These are phyloP conservation scores for Drosophila falleni DNA, from an alignment of 2,888 invertebrate genomes.

Conservation along the genomic window DNA sequence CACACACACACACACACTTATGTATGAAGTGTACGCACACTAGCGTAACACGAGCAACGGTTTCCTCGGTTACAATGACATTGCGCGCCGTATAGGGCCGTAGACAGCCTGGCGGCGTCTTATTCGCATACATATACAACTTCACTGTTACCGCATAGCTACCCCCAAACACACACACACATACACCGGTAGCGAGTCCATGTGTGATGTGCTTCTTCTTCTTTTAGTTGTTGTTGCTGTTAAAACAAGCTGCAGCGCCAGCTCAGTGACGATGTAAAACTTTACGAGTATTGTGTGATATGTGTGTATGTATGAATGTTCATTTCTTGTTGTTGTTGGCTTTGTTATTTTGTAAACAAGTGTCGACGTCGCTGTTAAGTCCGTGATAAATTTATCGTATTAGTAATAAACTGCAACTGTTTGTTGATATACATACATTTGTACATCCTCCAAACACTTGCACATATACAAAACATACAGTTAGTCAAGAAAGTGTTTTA, in stretches of 20 bases:
- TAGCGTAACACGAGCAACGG: slow-evolving; percentile 51
- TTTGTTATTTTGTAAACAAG: slow-evolving; percentile 51
- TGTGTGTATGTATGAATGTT: neutral
- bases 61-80: slow-evolving; percentile 74
- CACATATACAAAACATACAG: neutral
- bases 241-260: slow-evolving; percentile 47
- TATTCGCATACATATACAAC: slow-evolving; percentile 48
- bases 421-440: slow-evolving; percentile 7
- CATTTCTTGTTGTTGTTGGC: slow-evolving; percentile 18
- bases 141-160: slow-evolving; percentile 73
- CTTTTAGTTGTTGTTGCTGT: slow-evolving; percentile 51
- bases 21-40: slow-evolving; percentile 22
- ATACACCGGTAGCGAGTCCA: slow-evolving; percentile 45
- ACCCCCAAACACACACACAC: slow-evolving; percentile 29
- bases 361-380: slow-evolving; percentile 16
- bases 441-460: neutral
- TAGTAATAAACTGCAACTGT: slow-evolving; percentile 34
- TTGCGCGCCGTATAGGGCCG: slow-evolving; percentile 65
- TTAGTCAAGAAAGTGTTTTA: too few relatives aligned
- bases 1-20: too few relatives aligned
- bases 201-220: slow-evolving; percentile 14
- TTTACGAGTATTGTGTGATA: slow-evolving; percentile 15
- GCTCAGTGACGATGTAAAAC: slow-evolving; percentile 14
- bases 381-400: slow-evolving; percentile 36
- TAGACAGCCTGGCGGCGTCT: slow-evolving; percentile 75